Evolutionary conservation across 2,113 vertebrate species (phyloP), one percentile per base, ranked within the genome.

Genomic region (Elephantulus edwardii): DNA sequence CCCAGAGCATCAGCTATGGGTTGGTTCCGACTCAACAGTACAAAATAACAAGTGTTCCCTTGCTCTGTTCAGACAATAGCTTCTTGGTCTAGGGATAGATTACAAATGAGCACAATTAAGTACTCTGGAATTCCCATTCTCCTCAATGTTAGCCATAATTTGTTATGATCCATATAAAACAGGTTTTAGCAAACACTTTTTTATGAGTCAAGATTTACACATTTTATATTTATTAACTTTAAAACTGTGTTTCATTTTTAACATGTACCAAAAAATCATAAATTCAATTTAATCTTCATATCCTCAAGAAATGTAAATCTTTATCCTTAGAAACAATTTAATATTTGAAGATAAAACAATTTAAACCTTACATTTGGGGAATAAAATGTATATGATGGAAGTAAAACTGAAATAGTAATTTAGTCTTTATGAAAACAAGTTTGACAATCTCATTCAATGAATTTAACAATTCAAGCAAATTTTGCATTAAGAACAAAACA

Each of bases 401-500:
- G 12, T 81, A 93, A 92, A 80, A 95, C 91, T 64, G 93, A 94
- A 96, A 93, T 92, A 33, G 88, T 72, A 88, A 95, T 81, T 82
- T 96, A 75, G 22, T 95, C n/a, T 90, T 94, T 96, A 93, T 74
- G 79, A 88, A 96, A 96, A 95, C 86, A 93, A 91, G n/a, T 96
- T 94, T 84, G 81, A 94, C 86, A 77, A 75, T 96, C 71, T 96
- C 48, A 79, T 83, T 56, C 93, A 95, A 48, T 91, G 95, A 97
- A 94, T 95, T 89, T 79, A 96, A 89, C 93, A 96, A 97, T 94
- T 89, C 84, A 94, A 92, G 92, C 71, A 96, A 95, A 96, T 91
- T 96, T 95, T 97, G 90, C 93, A 94, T 96, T 94, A 97, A 56
- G 88, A 96, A 91, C 92, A 94, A 97, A 95, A 96, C 89, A 90